Evolutionary conservation across 2,113 vertebrate species (phyloP).

Genomic region (Pelecanoides urinatrix): DNA sequence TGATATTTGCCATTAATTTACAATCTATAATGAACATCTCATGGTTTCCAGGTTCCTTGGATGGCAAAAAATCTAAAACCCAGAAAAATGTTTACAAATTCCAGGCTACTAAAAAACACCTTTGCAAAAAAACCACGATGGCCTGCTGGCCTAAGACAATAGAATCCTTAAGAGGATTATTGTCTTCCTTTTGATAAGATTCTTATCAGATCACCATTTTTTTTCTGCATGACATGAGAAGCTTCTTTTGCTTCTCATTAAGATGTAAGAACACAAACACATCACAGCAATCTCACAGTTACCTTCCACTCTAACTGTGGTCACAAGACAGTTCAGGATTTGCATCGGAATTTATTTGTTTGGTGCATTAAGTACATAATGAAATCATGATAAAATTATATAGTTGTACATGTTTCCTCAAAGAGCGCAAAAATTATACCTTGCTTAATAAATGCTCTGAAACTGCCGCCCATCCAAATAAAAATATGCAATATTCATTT

Average conservation of each 20-base stretch:
- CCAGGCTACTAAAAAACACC: neutral
- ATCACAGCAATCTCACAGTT: neutral
- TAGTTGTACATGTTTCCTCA: neutral
- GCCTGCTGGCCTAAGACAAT: constrained; percentile 9
- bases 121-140: neutral
- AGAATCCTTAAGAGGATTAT: constrained; percentile 14
- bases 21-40: neutral
- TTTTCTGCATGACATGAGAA: neutral
- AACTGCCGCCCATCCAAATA: neutral
- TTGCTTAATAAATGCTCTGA: constrained; percentile 11
- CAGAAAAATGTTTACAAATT: neutral
- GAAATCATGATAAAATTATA: constrained; percentile 2
- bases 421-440: neutral
- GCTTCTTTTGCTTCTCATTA: too few species aligned
- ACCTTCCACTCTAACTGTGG: neutral
- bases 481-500: neutral
- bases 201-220: constrained; percentile 6
- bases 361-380: neutral
- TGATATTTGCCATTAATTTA: too few species aligned
- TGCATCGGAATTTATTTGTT: neutral
- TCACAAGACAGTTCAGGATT: neutral
- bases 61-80: neutral
- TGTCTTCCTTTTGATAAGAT: constrained; percentile 19
- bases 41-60: neutral
- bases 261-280: neutral